phyloP scores from a whole-genome alignment of 2,888 invertebrate genomes.

The Nemapogon koenigi region DNA sequence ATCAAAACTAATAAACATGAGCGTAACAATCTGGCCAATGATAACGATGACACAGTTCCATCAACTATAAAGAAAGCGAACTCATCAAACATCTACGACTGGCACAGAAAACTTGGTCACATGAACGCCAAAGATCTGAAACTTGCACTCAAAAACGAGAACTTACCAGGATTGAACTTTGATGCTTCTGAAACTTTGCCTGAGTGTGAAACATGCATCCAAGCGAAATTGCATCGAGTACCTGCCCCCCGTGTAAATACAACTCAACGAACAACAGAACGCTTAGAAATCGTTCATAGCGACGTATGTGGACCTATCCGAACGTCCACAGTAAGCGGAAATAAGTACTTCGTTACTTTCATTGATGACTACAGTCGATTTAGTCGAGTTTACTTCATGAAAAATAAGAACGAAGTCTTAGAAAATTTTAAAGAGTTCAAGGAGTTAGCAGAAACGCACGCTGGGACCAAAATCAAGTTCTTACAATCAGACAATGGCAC shows the following conservation, averaged over 20 bases:
- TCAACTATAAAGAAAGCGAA: no score
- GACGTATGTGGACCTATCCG: slow-evolving; percentile 13
- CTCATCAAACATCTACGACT: no score
- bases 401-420: slow-evolving; percentile 11
- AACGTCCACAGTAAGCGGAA: not conserved
- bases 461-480: not conserved
- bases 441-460: slow-evolving; percentile 6
- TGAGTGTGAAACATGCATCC: slow-evolving; percentile 8
- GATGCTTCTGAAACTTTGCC: no score
- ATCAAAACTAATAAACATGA: no score
- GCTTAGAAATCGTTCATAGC: slow-evolving; percentile 11
- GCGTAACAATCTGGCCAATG: no score
- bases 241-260: slow-evolving; percentile 6
- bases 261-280: not conserved
- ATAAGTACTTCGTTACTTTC: slow-evolving; percentile 13
- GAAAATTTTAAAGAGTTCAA: slow-evolving; percentile 13
- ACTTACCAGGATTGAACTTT: no score
- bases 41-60: no score
- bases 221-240: slow-evolving; percentile 7
- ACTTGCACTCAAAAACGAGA: no score
- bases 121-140: no score
- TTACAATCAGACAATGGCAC: no score
- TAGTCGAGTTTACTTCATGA: slow-evolving; percentile 12
- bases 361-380: slow-evolving; percentile 14
- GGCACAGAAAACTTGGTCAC: no score